Percentiles rank a stretch among this genome's conserved stretches.
Conservation (phyloP, 92 coral and sea anemone genomes). For the Desmophyllum pertusum region DNA sequence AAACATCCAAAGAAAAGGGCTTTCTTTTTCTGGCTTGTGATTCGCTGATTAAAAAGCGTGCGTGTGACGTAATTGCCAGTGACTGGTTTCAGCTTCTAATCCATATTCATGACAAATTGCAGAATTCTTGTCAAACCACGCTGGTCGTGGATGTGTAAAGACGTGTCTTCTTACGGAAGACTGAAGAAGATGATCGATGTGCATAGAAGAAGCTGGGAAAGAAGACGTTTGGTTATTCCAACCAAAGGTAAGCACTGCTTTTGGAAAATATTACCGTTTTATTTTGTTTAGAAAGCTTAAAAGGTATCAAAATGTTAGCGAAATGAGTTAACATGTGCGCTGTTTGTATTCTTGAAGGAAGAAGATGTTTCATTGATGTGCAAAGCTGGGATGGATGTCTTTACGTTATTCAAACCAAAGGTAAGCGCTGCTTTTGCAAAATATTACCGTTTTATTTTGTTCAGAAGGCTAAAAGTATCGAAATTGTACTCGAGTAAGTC, state of each 20-base stretch:
- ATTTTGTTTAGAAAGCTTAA: background rate
- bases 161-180: background rate
- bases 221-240: background rate
- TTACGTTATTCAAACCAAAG: too few species aligned
- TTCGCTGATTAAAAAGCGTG: background rate
- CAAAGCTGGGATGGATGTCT: too few species aligned
- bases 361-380: background rate
- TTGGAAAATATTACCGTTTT: background rate
- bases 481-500: background rate
- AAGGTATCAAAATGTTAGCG: too few species aligned
- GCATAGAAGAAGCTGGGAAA: background rate
- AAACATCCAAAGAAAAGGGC: background rate
- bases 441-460: too few species aligned
- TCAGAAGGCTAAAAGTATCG: too few species aligned
- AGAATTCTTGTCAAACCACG: background rate
- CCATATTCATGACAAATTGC: background rate
- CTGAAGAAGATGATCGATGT: background rate
- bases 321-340: too few species aligned
- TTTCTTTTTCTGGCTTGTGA: background rate
- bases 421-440: too few species aligned
- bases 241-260: slow-evolving; percentile 2
- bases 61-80: background rate
- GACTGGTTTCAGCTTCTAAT: background rate
- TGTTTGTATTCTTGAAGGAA: too few species aligned
- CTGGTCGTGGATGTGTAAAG: background rate